These are phyloP conservation scores for Melanaphis sacchari DNA, from an alignment of 1,140 invertebrate species.

Conservation along the genomic window DNA sequence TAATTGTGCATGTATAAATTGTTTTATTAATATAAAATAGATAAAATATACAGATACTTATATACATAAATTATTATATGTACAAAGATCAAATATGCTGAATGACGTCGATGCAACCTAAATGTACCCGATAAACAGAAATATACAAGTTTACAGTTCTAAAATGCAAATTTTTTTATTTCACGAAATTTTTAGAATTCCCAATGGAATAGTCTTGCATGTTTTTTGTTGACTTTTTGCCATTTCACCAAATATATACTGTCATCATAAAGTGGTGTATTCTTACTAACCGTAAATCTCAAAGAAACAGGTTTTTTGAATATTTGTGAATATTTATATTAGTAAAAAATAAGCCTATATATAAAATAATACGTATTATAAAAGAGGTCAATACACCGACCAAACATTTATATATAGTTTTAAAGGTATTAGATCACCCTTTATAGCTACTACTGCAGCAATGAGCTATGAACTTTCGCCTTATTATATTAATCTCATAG, in stretches of 20 bases:
- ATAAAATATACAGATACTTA: not conserved
- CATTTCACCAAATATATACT: constrained; percentile 5
- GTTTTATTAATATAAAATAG: not conserved
- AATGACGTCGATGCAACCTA: not conserved
- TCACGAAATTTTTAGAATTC: not conserved
- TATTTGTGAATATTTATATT: not conserved
- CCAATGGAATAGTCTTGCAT: not conserved
- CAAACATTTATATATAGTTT: not conserved
- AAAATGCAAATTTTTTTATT: constrained; percentile 14
- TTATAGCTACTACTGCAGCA: not conserved
- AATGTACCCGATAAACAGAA: not conserved
- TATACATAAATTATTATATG: not conserved
- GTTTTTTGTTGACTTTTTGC: constrained; percentile 23
- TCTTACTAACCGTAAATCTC: not conserved
- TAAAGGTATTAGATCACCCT: not conserved
- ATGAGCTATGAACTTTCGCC: too few species aligned
- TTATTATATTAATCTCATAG: not conserved
- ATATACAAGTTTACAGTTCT: not conserved
- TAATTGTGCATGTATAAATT: not conserved
- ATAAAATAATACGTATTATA: not conserved
- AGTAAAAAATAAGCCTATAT: constrained; percentile 3
- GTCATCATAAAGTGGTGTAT: not conserved
- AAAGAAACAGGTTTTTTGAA: constrained; percentile 19
- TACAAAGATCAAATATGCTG: not conserved
- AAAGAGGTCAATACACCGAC: constrained; percentile 6